A percentile compares a stretch with the other conserved stretches of the same genome.
phyloP scores from a whole-genome alignment of 2,888 invertebrate genomes.

The Scaptomyza reducta region DNA sequence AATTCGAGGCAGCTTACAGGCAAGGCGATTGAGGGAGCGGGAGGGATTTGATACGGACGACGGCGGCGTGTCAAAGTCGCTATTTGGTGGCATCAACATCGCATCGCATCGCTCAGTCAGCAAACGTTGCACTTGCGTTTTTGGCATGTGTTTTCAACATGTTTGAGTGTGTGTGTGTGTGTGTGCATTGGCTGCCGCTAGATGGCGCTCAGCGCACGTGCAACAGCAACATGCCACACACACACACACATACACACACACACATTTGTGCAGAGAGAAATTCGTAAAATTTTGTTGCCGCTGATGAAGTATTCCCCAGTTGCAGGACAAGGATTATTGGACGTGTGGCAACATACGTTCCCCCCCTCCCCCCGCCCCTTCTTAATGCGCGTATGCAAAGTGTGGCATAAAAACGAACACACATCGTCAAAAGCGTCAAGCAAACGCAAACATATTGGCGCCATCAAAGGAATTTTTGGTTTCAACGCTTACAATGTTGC shows the following conservation, averaged over 20 bases:
- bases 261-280: constrained; percentile 57
- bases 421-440: constrained; percentile 72
- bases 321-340: constrained; percentile 82
- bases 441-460: constrained; percentile 11
- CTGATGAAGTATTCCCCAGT: constrained; percentile 83
- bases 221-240: constrained; percentile 51
- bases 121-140: constrained; percentile 66
- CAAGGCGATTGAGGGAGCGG: not conserved
- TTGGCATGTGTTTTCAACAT: constrained; percentile 75
- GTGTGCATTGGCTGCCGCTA: constrained; percentile 54
- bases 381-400: constrained; percentile 72
- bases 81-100: constrained; percentile 19
- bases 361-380: not conserved
- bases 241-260: constrained; percentile 26
- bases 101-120: constrained; percentile 23
- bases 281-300: constrained; percentile 83
- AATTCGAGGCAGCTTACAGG: constrained; percentile 5
- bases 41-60: constrained; percentile 14
- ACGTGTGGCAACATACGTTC: constrained; percentile 69
- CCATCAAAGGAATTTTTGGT: constrained; percentile 68
- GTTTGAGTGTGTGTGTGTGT: constrained; percentile 29
- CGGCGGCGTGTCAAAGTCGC: constrained; percentile 61
- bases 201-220: constrained; percentile 72
- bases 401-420: constrained; percentile 73
- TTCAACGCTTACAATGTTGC: constrained; percentile 71